Percentiles rank a stretch among this genome's conserved stretches.
phyloP scores from a whole-genome alignment of 2,113 vertebrate genomes.

The Cyanocitta stelleri region DNA sequence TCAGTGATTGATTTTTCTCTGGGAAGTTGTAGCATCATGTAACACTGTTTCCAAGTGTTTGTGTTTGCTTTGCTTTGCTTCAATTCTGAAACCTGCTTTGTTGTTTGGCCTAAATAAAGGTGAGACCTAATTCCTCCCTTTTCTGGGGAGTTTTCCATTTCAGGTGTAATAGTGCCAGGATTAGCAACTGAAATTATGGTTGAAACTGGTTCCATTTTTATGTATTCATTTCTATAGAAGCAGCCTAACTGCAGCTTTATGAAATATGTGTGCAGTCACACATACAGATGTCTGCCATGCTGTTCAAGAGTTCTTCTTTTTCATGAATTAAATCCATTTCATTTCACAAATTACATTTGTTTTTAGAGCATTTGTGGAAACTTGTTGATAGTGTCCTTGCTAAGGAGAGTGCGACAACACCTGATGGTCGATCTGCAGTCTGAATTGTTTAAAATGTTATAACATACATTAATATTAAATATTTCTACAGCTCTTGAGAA shows the following conservation, averaged over 20 bases:
- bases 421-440: background rate
- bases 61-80: background rate
- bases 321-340: background rate
- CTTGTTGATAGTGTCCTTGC: background rate
- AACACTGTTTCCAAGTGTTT: background rate
- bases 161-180: background rate
- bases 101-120: background rate
- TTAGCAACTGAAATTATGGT: background rate
- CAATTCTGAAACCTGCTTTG: background rate
- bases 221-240: background rate
- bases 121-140: background rate
- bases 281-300: background rate
- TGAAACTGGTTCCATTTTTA: background rate
- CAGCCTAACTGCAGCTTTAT: background rate
- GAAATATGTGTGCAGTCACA: background rate
- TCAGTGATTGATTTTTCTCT: background rate
- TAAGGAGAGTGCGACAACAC: accelerated
- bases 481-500: background rate
- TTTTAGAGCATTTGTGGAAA: background rate
- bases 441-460: background rate
- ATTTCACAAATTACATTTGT: background rate
- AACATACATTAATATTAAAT: background rate
- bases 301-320: background rate
- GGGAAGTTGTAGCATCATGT: background rate
- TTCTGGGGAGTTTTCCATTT: background rate